phyloP scores from a whole-genome alignment of 2,113 vertebrate genomes.

The Nycticorax nycticorax region DNA sequence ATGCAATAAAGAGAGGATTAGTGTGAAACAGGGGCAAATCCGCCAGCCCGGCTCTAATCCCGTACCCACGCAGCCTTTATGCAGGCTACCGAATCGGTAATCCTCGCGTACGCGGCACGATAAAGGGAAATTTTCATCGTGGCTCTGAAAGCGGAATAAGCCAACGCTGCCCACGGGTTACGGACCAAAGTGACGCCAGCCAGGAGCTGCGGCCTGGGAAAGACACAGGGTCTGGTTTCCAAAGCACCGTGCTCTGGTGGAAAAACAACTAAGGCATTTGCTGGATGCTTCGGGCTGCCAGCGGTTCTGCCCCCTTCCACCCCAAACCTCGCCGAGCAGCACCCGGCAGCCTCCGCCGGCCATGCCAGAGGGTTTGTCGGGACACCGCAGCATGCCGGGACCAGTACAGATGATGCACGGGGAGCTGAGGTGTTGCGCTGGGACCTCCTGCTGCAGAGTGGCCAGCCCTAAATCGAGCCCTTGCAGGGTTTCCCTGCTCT shows the following conservation, averaged over 20 bases:
- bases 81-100: rapidly evolving
- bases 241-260: rapidly evolving
- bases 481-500: not conserved
- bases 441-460: not conserved
- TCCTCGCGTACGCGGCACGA: rapidly evolving
- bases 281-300: rapidly evolving
- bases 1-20: not conserved
- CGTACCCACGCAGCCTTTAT: rapidly evolving
- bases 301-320: rapidly evolving
- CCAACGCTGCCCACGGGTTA: rapidly evolving
- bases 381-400: rapidly evolving
- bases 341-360: not conserved
- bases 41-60: not conserved
- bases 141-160: not conserved
- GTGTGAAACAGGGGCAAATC: not conserved
- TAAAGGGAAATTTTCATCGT: not conserved
- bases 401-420: not conserved
- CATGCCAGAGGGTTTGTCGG: rapidly evolving
- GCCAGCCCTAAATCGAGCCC: rapidly evolving
- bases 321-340: not conserved
- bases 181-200: rapidly evolving
- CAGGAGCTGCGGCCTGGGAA: rapidly evolving
- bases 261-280: not conserved
- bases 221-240: not conserved
- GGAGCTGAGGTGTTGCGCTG: not conserved